These are phyloP conservation scores for Empis stercorea DNA, from an alignment of 2,888 invertebrate genomes.

Conservation along the genomic window DNA sequence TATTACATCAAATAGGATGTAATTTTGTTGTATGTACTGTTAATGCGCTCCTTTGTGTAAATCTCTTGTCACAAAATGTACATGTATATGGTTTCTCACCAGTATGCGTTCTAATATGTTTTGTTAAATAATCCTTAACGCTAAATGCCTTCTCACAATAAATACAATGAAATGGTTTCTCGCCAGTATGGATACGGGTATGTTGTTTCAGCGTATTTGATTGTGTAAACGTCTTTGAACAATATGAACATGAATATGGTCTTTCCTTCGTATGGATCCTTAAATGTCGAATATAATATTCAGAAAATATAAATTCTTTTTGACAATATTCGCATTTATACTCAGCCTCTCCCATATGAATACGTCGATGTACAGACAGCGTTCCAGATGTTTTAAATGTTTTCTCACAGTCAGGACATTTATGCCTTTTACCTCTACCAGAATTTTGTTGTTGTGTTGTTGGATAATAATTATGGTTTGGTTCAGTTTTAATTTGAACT, in stretches of 20 bases:
- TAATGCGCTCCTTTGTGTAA: constrained; percentile 33
- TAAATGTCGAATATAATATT: neutral
- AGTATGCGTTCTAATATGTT: constrained; percentile 35
- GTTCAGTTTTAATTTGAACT: neutral
- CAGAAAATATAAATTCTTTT: neutral
- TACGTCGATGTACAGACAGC: constrained; percentile 32
- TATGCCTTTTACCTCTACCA: constrained; percentile 21
- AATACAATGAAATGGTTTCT: neutral
- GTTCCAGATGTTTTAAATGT: constrained; percentile 34
- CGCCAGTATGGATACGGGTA: constrained; percentile 36
- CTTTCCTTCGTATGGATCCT: constrained; percentile 29
- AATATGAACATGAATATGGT: constrained; percentile 35
- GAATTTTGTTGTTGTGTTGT: neutral
- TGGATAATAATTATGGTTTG: neutral
- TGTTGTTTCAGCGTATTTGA: constrained; percentile 37
- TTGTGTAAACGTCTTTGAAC: constrained; percentile 36
- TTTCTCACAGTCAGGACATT: constrained; percentile 34
- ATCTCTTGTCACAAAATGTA: constrained; percentile 32
- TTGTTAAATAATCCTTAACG: constrained; percentile 35
- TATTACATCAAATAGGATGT: constrained; percentile 20
- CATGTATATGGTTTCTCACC: constrained; percentile 34
- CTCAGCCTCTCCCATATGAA: constrained; percentile 35
- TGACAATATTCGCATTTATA: constrained; percentile 19
- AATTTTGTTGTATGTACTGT: constrained; percentile 34
- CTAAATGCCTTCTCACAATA: constrained; percentile 31